Percentiles rank a stretch among this genome's conserved stretches.
Conservation (phyloP, 2,797 vertebrate species). For the Petrocephalus schoutedeni region DNA sequence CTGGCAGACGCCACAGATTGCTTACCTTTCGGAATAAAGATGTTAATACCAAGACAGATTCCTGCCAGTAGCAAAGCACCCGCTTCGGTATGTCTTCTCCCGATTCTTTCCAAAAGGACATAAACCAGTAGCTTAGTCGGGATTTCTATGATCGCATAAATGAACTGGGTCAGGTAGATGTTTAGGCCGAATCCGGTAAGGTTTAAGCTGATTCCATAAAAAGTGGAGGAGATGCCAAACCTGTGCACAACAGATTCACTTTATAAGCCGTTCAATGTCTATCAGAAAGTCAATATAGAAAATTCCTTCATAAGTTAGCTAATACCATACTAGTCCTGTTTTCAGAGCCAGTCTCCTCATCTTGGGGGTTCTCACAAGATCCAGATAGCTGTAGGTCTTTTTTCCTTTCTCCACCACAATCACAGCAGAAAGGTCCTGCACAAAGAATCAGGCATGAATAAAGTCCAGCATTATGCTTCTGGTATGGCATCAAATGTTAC, state of each 20-base stretch:
- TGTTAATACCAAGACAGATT: constrained; percentile 57
- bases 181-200: constrained; percentile 72
- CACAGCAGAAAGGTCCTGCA: constrained; percentile 64
- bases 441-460: constrained; percentile 17
- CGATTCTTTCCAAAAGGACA: constrained; percentile 62
- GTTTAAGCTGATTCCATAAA: constrained; percentile 80
- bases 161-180: constrained; percentile 77
- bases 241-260: constrained; percentile 47
- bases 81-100: constrained; percentile 59
- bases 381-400: constrained; percentile 67
- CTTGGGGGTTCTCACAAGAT: constrained; percentile 69
- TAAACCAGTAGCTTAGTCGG: constrained; percentile 73
- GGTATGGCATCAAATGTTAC: not conserved
- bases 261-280: not conserved
- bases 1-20: not conserved
- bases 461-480: not conserved
- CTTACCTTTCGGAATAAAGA: constrained; percentile 58
- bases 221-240: constrained; percentile 75
- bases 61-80: constrained; percentile 56
- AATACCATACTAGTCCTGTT: constrained; percentile 70
- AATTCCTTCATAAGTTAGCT: constrained; percentile 7
- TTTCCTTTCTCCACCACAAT: constrained; percentile 37
- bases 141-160: constrained; percentile 70
- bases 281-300: not conserved
- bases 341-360: constrained; percentile 67